phyloP scores from a whole-genome alignment of 1,140 invertebrate genomes.

The Maconellicoccus hirsutus region DNA sequence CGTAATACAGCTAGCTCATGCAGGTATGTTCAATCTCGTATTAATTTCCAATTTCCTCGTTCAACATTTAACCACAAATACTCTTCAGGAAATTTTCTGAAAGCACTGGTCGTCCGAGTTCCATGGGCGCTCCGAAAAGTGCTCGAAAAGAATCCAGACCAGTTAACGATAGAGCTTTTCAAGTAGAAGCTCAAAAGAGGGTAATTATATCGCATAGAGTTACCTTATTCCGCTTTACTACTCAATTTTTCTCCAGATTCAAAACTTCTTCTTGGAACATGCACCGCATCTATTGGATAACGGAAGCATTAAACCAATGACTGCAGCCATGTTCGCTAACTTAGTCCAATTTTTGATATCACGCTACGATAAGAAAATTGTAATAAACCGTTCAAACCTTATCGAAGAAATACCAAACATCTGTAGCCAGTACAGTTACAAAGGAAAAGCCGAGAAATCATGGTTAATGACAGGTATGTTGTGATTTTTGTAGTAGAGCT shows the following conservation, averaged over 20 bases:
- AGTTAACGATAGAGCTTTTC: conserved; percentile 3
- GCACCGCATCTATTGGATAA: conserved; percentile 5
- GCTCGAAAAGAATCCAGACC: conserved; percentile 11
- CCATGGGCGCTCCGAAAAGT: conserved; percentile 11
- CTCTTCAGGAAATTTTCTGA: neutral
- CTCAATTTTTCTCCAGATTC: conserved; percentile 9
- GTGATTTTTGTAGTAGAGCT: neutral
- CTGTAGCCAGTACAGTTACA: neutral
- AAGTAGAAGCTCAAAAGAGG: conserved; percentile 5
- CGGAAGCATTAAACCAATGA: conserved; percentile 22
- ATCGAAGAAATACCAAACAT: neutral
- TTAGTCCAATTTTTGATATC: conserved; percentile 5
- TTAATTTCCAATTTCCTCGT: too few relatives aligned
- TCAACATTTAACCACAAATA: too few relatives aligned
- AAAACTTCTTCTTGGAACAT: conserved; percentile 2
- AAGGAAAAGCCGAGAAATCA: conserved; percentile 23
- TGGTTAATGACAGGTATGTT: conserved; percentile 20
- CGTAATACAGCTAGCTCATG: neutral
- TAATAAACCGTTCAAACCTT: neutral
- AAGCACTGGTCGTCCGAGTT: neutral
- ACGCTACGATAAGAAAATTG: neutral
- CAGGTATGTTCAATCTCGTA: neutral
- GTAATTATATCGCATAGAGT: conserved; percentile 9
- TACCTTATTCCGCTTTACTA: neutral
- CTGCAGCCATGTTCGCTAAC: conserved; percentile 4